Evolutionary conservation across 2,888 invertebrate genomes (phyloP).

Genomic region (Lutraria lutraria): DNA sequence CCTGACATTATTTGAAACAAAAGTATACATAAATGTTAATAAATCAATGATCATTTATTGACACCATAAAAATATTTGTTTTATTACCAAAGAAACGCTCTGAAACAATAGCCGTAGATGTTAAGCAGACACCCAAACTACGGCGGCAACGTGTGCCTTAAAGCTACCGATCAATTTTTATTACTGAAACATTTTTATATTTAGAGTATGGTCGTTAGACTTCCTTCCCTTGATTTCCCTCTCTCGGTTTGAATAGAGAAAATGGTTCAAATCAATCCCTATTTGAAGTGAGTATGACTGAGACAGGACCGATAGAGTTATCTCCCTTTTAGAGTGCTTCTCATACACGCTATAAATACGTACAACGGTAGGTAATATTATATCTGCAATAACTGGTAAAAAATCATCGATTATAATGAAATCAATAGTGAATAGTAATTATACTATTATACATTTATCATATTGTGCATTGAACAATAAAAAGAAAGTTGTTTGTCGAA

Average conservation of each 20-base stretch:
- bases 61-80: neutral
- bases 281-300: neutral
- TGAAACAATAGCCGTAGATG: neutral
- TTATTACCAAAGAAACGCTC: neutral
- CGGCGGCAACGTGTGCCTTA: neutral
- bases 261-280: neutral
- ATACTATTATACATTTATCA: too few species aligned
- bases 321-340: neutral
- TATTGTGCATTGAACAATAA: too few species aligned
- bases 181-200: neutral
- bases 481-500: too few species aligned
- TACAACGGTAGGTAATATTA: too few species aligned
- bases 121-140: neutral
- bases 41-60: neutral
- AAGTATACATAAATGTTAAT: neutral
- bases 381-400: too few species aligned
- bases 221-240: neutral
- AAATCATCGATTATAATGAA: too few species aligned
- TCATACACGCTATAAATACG: neutral
- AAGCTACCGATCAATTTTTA: neutral
- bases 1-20: neutral
- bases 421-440: too few species aligned
- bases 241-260: neutral
- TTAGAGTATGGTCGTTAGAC: neutral
- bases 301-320: neutral